These are phyloP conservation scores for Alcedo atthis DNA, from an alignment of 2,797 vertebrate species.

Conservation along the genomic window DNA sequence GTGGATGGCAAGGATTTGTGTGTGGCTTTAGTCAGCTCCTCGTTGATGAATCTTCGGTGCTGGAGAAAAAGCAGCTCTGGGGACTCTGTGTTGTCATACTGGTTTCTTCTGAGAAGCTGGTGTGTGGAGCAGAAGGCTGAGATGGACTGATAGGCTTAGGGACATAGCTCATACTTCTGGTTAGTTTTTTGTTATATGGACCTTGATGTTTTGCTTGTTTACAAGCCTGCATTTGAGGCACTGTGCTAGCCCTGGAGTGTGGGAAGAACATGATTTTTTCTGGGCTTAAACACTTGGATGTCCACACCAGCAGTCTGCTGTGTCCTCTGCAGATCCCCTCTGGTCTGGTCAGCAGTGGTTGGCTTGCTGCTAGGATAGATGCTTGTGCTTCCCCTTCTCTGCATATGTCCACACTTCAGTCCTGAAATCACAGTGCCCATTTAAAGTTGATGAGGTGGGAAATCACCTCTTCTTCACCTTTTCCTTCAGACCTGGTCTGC, in stretches of 20 bases:
- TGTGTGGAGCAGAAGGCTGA: background rate
- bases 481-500: background rate
- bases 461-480: background rate
- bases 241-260: background rate
- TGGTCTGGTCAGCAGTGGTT: background rate
- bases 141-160: rapidly evolving
- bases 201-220: background rate
- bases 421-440: background rate
- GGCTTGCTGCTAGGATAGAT: background rate
- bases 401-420: background rate
- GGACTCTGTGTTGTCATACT: background rate
- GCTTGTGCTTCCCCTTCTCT: background rate
- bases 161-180: rapidly evolving
- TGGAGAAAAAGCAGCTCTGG: background rate
- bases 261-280: background rate
- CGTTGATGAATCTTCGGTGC: background rate
- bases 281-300: rapidly evolving
- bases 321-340: background rate
- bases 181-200: background rate
- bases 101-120: background rate
- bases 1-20: background rate
- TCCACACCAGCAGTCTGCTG: background rate
- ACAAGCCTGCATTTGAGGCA: background rate
- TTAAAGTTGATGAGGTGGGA: background rate
- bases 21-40: background rate